Evolutionary conservation across 2,888 invertebrate genomes (phyloP).

Genomic region (Stenodera caucasica): DNA sequence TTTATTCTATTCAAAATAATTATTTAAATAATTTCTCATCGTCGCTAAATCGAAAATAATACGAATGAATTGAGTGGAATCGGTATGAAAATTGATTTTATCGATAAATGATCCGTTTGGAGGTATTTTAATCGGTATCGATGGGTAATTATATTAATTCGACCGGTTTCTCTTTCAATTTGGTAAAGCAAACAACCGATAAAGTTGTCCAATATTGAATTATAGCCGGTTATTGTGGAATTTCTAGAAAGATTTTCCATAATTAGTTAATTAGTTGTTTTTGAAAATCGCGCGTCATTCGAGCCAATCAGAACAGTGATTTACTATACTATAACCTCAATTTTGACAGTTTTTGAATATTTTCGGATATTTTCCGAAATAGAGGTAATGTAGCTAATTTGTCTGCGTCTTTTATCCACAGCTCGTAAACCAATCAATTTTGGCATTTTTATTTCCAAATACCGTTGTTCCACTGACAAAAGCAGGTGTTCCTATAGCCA

Average conservation of each 20-base stretch:
- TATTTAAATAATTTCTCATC: conserved; percentile 7
- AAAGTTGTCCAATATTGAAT: background rate
- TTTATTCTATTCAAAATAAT: conserved; percentile 40
- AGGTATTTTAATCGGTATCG: too few species aligned
- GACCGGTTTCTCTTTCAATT: background rate
- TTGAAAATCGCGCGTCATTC: too few species aligned
- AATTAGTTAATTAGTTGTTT: too few species aligned
- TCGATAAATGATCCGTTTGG: too few species aligned
- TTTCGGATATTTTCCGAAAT: background rate
- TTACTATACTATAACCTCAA: too few species aligned
- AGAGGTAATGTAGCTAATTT: background rate
- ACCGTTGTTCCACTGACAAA: conserved; percentile 8
- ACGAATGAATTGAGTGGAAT: too few species aligned
- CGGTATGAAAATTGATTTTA: too few species aligned
- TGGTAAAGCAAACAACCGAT: background rate
- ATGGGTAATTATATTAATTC: background rate
- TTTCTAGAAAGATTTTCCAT: too few species aligned
- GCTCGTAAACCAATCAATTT: background rate
- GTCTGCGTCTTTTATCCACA: background rate
- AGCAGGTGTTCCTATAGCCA: background rate
- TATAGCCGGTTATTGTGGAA: too few species aligned
- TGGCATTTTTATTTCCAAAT: conserved; percentile 12
- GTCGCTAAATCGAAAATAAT: too few species aligned
- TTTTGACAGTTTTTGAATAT: too few species aligned
- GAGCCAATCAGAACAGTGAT: too few species aligned